Percentiles rank a stretch among this genome's conserved stretches.
These are phyloP conservation scores for Acestrorhynchus altus DNA, from an alignment of 2,797 vertebrate genomes.

Conservation along the genomic window DNA sequence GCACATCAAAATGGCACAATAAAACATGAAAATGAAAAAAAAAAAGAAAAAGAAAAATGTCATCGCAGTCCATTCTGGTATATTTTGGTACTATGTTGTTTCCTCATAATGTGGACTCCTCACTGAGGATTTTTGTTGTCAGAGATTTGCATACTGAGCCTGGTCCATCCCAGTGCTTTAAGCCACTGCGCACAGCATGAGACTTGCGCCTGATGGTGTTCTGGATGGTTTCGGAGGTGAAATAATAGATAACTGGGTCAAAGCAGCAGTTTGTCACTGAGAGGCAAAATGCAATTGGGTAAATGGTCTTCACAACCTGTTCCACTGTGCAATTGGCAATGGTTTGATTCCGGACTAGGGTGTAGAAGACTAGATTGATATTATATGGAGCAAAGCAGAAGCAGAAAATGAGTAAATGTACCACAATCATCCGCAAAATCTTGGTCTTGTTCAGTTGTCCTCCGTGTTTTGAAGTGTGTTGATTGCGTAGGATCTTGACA, in stretches of 20 bases:
- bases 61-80: background rate
- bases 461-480: slow-evolving; percentile 80
- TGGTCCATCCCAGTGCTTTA: slow-evolving; percentile 75
- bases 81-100: slow-evolving; percentile 46
- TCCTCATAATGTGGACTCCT: slow-evolving; percentile 82
- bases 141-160: slow-evolving; percentile 69
- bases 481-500: slow-evolving; percentile 84
- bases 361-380: slow-evolving; percentile 91
- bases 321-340: slow-evolving; percentile 83
- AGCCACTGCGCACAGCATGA: slow-evolving; percentile 67
- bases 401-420: slow-evolving; percentile 93
- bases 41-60: background rate
- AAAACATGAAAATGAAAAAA: too few relatives aligned
- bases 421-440: slow-evolving; percentile 92
- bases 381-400: slow-evolving; percentile 97
- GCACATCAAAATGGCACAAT: background rate
- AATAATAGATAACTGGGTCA: slow-evolving; percentile 96
- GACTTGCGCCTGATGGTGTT: slow-evolving; percentile 91
- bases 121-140: slow-evolving; percentile 75
- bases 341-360: slow-evolving; percentile 88
- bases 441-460: slow-evolving; percentile 89
- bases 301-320: slow-evolving; percentile 86
- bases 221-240: slow-evolving; percentile 95
- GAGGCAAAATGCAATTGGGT: slow-evolving; percentile 92
- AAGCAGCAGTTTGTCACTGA: slow-evolving; percentile 97